Conservation (phyloP, 2,888 invertebrate genomes). For the Erebia ligea region DNA sequence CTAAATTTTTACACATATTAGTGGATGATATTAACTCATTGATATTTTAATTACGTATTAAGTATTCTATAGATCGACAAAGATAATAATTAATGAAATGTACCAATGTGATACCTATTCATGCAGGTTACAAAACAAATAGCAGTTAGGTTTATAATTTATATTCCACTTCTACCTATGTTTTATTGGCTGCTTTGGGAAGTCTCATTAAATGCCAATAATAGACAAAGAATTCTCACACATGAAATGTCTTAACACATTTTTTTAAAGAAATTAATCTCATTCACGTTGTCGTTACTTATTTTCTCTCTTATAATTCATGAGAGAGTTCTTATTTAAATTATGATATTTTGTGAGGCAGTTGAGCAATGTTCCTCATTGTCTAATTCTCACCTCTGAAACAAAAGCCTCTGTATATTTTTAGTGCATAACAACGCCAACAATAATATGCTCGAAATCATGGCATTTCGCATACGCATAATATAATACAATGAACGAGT, state of each 20-base stretch:
- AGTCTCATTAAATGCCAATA: conserved; percentile 15
- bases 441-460: conserved; percentile 45
- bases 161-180: no score
- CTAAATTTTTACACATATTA: no score
- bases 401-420: conserved; percentile 45
- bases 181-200: neutral
- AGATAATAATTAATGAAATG: no score
- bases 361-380: conserved; percentile 41
- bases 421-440: conserved; percentile 44
- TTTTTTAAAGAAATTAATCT: conserved; percentile 33
- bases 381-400: conserved; percentile 47
- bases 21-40: no score
- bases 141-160: no score
- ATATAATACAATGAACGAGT: conserved; percentile 43
- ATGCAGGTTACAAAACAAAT: no score
- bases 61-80: no score
- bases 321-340: conserved; percentile 41
- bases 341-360: conserved; percentile 39
- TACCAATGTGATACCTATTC: no score
- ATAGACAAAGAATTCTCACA: conserved; percentile 29
- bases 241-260: conserved; percentile 28
- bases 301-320: conserved; percentile 42
- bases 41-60: no score
- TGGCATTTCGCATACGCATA: conserved; percentile 47
- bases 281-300: conserved; percentile 29